phyloP scores from a whole-genome alignment of 2,888 invertebrate species.

The Agrochola circellaris region DNA sequence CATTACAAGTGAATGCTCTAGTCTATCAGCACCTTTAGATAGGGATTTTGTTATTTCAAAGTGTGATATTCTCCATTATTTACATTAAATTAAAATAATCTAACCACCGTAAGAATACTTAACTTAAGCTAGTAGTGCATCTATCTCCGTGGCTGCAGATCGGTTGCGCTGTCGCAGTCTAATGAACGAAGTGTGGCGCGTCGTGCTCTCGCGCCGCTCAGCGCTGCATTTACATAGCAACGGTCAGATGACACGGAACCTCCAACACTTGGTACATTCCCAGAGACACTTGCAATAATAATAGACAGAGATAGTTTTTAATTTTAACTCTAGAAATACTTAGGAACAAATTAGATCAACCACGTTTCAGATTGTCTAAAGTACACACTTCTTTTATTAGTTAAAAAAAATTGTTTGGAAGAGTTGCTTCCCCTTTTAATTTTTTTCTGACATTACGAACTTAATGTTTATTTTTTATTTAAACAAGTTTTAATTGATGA shows the following conservation, averaged over 20 bases:
- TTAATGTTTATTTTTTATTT: no score
- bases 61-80: not conserved
- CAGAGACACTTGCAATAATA: not conserved
- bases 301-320: not conserved
- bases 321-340: no score
- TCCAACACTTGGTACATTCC: not conserved
- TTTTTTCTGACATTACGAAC: no score
- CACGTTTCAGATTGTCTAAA: no score
- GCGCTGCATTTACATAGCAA: slow-evolving; percentile 35
- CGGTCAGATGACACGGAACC: slow-evolving; percentile 35
- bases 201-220: slow-evolving; percentile 42
- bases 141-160: not conserved
- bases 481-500: no score
- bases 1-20: no score
- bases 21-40: no score
- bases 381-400: no score
- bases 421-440: no score
- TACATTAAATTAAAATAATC: not conserved
- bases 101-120: not conserved
- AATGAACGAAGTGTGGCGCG: slow-evolving; percentile 56
- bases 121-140: slow-evolving; percentile 1
- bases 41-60: not conserved
- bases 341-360: no score
- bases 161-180: slow-evolving; percentile 46
- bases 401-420: no score